phyloP scores from a whole-genome alignment of 2,797 vertebrate species.

The Triplophysa yarkandensis region DNA sequence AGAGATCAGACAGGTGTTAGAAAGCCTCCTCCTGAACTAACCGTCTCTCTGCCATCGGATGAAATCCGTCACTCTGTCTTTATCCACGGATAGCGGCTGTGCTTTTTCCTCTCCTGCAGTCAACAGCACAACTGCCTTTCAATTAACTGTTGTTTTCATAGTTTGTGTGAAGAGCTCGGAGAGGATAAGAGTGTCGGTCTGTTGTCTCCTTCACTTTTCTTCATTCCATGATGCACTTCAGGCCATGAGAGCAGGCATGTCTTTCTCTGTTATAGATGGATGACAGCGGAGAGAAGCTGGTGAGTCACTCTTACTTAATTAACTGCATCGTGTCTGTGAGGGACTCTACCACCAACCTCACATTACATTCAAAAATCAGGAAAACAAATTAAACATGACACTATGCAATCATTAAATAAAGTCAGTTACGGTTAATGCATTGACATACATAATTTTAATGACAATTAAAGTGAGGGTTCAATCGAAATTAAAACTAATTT shows the following conservation, averaged over 20 bases:
- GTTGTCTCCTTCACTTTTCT: conserved; percentile 1
- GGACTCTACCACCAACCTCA: not conserved
- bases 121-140: conserved; percentile 3
- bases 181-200: conserved; percentile 34
- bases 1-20: not conserved
- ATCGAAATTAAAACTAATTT: too few species aligned
- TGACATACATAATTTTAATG: too few species aligned
- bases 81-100: too few species aligned
- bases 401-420: too few species aligned
- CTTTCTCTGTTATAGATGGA: not conserved
- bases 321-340: not conserved
- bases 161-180: conserved; percentile 6
- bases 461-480: too few species aligned
- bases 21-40: not conserved
- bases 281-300: conserved; percentile 2
- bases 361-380: too few species aligned
- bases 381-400: too few species aligned
- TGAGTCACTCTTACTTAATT: conserved; percentile 26
- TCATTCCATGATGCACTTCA: conserved; percentile 21
- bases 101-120: not conserved
- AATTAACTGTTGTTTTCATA: conserved; percentile 16
- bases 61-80: not conserved
- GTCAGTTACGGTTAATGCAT: too few species aligned
- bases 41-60: not conserved
- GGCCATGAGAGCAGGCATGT: not conserved